phyloP scores from a whole-genome alignment of 2,113 vertebrate species.

The Paramisgurnus dabryanus region DNA sequence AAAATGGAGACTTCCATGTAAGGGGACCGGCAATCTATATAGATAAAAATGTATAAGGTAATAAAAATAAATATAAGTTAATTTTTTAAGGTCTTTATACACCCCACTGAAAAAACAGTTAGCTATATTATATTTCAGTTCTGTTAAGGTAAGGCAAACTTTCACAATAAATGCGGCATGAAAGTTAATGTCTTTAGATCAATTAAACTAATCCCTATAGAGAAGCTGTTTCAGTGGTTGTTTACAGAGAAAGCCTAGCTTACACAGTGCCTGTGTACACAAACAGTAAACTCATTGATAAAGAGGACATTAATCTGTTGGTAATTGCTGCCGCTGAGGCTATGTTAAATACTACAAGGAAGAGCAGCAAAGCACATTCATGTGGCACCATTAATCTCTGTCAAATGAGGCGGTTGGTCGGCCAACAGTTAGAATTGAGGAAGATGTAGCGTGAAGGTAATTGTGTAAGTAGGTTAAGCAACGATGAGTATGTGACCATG shows the following conservation, averaged over 20 bases:
- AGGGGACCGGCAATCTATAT: too few relatives aligned
- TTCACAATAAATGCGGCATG: slow-evolving; percentile 1
- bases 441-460: not conserved
- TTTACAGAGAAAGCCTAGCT: slow-evolving; percentile 10
- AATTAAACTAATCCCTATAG: slow-evolving; percentile 9
- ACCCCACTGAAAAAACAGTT: too few relatives aligned
- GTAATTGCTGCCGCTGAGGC: slow-evolving; percentile 51
- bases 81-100: too few relatives aligned
- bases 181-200: slow-evolving; percentile 6
- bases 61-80: too few relatives aligned
- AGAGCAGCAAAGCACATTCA: slow-evolving; percentile 41
- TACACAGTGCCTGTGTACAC: slow-evolving; percentile 28
- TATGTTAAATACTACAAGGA: slow-evolving; percentile 47
- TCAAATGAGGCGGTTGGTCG: slow-evolving; percentile 21
- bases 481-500: not conserved
- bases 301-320: slow-evolving; percentile 60
- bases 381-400: slow-evolving; percentile 59
- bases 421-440: slow-evolving; percentile 6
- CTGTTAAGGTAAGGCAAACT: not conserved
- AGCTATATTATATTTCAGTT: too few relatives aligned
- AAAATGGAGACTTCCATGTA: too few relatives aligned
- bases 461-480: slow-evolving; percentile 21
- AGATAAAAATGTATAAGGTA: too few relatives aligned
- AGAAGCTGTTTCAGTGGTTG: slow-evolving; percentile 1
- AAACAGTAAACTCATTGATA: slow-evolving; percentile 64